Evolutionary conservation across 2,797 vertebrate genomes (phyloP), one percentile per base, ranked within the genome.

Genomic region (Eremophila alpestris): DNA sequence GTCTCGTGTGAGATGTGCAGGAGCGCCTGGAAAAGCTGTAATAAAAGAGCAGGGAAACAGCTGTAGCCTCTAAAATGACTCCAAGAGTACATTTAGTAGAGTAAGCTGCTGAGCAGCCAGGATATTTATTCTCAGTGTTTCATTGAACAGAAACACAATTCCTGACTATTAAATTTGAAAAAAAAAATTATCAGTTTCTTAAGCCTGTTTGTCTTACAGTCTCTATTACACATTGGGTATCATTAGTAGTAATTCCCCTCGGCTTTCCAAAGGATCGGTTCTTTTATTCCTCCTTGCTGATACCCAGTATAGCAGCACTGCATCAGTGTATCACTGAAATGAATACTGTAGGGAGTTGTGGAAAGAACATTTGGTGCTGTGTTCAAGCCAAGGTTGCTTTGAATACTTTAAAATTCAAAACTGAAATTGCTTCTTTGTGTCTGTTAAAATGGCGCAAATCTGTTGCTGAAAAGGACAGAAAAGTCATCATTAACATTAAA

Each of bases 31-130:
- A 95, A 96, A 89, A 94, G 69, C 89, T 83, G 64, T 81, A 90
- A 91, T 83, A 74, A 91, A 93, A 87, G 64, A 80, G 34, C 5
- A 80, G 62, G 58, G 68, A 93, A 95, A 90, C 89, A 96, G 91
- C 96, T 93, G 93, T 85, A 68, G 75, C 93, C 59, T 94, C 91
- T 93, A 85, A 83, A 93, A 77, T 92, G 75, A 65, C 81, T 91
- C 67, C 13, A 15, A 46, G 51, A 77, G 54, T 83, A 38, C 2
- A 2, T 75, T 85, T 86, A 78, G 58, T 60, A 56, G 51, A 63
- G 59, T 52, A 67, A 83, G 74, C 62, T 60, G 65, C 54, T 93
- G 58, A 75, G 63, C 51, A 75, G 85, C 43, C 90, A 71, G 59
- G 70, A 91, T 52, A 79, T 82, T 79, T 87, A 75, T 54, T 90